Evolutionary conservation across 2,113 vertebrate species (phyloP).

Genomic region (Odontophorus gujanensis): DNA sequence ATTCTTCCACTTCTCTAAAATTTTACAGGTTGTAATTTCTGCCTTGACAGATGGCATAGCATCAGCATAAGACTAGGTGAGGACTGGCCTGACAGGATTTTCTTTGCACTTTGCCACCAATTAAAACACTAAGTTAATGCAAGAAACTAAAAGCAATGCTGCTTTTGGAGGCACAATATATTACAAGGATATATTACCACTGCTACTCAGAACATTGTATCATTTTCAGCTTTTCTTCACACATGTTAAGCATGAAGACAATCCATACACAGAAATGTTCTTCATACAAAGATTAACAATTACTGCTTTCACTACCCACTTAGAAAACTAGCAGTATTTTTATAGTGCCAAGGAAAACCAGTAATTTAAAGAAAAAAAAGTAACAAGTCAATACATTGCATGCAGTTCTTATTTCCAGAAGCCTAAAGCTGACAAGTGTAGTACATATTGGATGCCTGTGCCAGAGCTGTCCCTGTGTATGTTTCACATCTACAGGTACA

Average conservation of each 20-base stretch:
- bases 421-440: background rate
- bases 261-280: background rate
- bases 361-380: background rate
- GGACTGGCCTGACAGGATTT: background rate
- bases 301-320: background rate
- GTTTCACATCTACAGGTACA: background rate
- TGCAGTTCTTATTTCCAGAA: background rate
- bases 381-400: background rate
- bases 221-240: background rate
- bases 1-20: background rate
- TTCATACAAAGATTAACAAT: background rate
- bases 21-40: background rate
- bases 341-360: background rate
- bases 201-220: background rate
- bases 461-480: background rate
- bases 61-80: background rate
- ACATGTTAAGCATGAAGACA: background rate
- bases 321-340: background rate
- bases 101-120: background rate
- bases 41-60: background rate
- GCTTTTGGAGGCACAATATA: background rate
- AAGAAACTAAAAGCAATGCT: background rate
- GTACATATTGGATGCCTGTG: fast-evolving
- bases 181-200: background rate
- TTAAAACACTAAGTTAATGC: background rate